Evolutionary conservation across 2,113 vertebrate genomes (phyloP), one percentile per base, ranked within the genome.

Genomic region (Beaufortia kweichowensis): DNA sequence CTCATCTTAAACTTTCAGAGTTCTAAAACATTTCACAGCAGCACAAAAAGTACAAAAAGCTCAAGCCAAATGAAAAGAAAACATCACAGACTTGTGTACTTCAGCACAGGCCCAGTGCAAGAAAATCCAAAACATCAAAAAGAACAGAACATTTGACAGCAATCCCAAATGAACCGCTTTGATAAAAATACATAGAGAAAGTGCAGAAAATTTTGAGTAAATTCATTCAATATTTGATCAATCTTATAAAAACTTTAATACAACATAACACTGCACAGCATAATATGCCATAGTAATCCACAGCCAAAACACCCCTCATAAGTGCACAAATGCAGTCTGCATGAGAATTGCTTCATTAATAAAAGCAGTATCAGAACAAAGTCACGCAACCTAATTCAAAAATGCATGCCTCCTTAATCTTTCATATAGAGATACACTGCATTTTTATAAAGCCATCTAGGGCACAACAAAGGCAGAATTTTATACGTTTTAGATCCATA

Each of bases 91-190:
- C 43, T 68, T 69, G n/a, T 67, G 17, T 21, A n/a, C 66, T 53
- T 69, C 46, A 53, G 17, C 28, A n/a, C 43, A 53, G 7, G 6
- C n/a, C 26, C 0, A 67, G 10, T n/a, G 46, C 46, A 69, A 69
- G 66, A 48, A 69, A 21, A 55, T 55, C 31, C 19, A 70, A 70
- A 70, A 31, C 67, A 55, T 35, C 29, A n/a, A n/a, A 33, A 69
- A 35, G 19, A 69, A 17, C 28, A 70, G 46, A n/a, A n/a, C 50
- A 4, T 35, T 69, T 69, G 6, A 69, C 9, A 35, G 67, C 12
- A 70, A 70, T 56, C 29, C 48, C n/a, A 10, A 29, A 35, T 56
- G n/a, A 35, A 29, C 29, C 33, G 19, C 65, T 68, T 68, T 35
- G 31, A 69, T 24, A 17, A 3, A 69, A 69, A 55, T 2, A 50